phyloP scores from a whole-genome alignment of 1,140 invertebrate species.

The Megalonaias nervosa region DNA sequence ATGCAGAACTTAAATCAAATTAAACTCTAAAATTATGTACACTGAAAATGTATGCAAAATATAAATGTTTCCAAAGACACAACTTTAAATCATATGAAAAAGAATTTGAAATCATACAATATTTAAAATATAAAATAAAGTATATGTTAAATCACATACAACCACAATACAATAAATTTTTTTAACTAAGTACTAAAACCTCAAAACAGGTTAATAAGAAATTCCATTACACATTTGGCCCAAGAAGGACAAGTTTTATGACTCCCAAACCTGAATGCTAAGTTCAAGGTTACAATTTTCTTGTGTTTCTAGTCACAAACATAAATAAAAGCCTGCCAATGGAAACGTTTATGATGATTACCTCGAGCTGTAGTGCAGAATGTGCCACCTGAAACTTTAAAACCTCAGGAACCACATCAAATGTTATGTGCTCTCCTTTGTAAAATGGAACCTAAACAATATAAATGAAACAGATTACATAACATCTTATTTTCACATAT shows the following conservation, averaged over 20 bases:
- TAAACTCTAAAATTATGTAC: no score
- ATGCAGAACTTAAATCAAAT: no score
- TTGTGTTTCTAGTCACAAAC: neutral
- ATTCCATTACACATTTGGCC: no score
- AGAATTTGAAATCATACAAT: no score
- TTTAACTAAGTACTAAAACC: no score
- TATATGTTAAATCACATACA: no score
- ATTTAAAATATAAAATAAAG: no score
- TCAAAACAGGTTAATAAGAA: no score
- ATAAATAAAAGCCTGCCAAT: neutral
- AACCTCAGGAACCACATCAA: constrained; percentile 83
- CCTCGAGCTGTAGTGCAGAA: constrained; percentile 83
- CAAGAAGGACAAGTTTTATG: neutral
- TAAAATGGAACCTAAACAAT: constrained; percentile 66
- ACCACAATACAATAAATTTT: no score
- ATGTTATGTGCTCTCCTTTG: constrained; percentile 78
- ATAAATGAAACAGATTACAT: constrained; percentile 5
- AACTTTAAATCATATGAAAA: no score
- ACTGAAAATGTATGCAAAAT: no score
- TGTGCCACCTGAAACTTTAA: constrained; percentile 82
- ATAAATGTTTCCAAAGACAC: no score
- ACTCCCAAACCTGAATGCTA: neutral
- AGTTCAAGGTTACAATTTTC: neutral
- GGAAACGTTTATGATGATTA: constrained; percentile 65
- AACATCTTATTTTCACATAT: neutral